Evolutionary conservation across 2,797 vertebrate species (phyloP).

Genomic region (Cuculus canorus): DNA sequence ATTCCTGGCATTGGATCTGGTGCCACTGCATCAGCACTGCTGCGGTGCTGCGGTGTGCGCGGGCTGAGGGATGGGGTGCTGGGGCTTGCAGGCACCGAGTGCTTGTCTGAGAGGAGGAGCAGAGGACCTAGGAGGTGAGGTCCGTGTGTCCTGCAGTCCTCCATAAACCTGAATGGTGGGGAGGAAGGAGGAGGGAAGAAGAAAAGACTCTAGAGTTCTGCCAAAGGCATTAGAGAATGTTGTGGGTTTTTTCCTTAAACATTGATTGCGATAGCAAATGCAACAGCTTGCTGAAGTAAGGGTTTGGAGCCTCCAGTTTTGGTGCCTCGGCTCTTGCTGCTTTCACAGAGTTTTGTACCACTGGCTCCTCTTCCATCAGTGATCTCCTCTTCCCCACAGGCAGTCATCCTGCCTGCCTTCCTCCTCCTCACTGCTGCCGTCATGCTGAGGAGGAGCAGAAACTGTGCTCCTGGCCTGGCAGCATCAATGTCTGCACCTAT

Average conservation of each 20-base stretch:
- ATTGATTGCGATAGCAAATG: background rate
- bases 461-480: background rate
- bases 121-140: background rate
- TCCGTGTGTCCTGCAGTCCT: rapidly evolving
- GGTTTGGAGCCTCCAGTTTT: background rate
- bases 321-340: background rate
- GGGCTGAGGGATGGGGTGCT: rapidly evolving
- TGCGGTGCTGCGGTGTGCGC: background rate
- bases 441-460: background rate
- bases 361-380: background rate
- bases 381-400: background rate
- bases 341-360: background rate
- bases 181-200: rapidly evolving
- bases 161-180: background rate
- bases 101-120: background rate
- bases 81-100: no score
- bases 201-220: background rate
- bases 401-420: background rate
- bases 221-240: background rate
- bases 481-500: background rate
- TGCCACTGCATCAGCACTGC: background rate
- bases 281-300: background rate
- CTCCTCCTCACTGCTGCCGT: rapidly evolving
- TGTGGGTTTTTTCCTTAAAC: background rate
- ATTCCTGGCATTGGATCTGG: rapidly evolving